A percentile compares a stretch with the other conserved stretches of the same genome.
These are phyloP conservation scores for Tinea trinotella DNA, from an alignment of 2,888 invertebrate species.

Conservation along the genomic window DNA sequence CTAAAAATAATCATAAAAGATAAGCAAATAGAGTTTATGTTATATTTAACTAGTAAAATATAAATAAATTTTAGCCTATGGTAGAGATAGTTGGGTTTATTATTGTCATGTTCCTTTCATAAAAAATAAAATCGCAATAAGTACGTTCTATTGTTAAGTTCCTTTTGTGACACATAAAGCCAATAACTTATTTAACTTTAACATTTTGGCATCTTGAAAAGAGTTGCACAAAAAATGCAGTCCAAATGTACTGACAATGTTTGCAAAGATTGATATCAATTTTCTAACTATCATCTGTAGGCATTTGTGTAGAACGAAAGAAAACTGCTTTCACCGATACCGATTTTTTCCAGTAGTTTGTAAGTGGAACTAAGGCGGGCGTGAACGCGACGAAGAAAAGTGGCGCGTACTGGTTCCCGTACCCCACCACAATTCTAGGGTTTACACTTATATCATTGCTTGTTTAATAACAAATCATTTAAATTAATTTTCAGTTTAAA, in stretches of 20 bases:
- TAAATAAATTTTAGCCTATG: too few species aligned
- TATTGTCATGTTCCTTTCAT: too few species aligned
- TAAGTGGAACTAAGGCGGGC: constrained; percentile 28
- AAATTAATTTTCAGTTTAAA: too few species aligned
- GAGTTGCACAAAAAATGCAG: neutral
- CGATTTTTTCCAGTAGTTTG: constrained; percentile 28
- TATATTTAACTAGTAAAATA: too few species aligned
- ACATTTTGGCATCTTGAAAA: neutral
- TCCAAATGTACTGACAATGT: neutral
- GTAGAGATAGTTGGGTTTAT: too few species aligned
- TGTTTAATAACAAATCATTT: too few species aligned
- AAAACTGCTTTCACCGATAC: constrained; percentile 22
- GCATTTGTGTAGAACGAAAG: constrained; percentile 18
- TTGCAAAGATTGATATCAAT: neutral
- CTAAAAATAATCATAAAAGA: too few species aligned
- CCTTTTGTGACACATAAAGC: too few species aligned
- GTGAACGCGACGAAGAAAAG: constrained; percentile 51
- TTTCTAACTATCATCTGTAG: constrained; percentile 13
- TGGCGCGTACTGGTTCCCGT: constrained; percentile 46
- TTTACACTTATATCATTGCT: neutral
- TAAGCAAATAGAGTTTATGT: too few species aligned
- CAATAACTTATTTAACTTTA: too few species aligned
- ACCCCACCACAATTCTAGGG: constrained; percentile 20
- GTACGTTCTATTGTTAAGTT: too few species aligned
- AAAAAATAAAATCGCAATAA: too few species aligned